These are phyloP conservation scores for Trogon melanurus DNA, from an alignment of 2,113 vertebrate species.

Conservation along the genomic window DNA sequence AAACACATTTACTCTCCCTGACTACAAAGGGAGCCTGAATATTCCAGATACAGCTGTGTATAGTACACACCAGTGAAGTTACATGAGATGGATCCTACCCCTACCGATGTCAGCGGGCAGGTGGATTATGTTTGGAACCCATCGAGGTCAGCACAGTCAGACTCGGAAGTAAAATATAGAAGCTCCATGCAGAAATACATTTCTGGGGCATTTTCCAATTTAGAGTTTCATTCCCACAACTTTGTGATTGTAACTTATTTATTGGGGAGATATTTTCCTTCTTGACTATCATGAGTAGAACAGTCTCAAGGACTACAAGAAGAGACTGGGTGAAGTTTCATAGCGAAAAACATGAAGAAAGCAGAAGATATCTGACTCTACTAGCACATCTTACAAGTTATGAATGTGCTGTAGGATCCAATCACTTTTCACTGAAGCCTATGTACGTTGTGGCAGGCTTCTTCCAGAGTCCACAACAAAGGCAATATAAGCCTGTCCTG, in stretches of 20 bases:
- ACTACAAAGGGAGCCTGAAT: background rate
- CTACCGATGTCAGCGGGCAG: accelerated
- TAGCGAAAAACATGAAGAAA: background rate
- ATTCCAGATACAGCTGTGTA: accelerated
- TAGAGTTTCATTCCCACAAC: background rate
- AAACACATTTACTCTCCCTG: background rate
- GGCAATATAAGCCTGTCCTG: background rate
- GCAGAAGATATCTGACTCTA: background rate
- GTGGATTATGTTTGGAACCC: background rate
- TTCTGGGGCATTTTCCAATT: background rate
- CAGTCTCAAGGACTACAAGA: background rate
- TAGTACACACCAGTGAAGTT: background rate
- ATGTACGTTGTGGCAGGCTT: background rate
- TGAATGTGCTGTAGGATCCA: background rate
- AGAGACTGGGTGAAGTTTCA: background rate
- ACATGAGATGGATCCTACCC: background rate
- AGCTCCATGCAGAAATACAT: background rate
- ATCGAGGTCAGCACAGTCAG: background rate
- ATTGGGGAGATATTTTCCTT: background rate
- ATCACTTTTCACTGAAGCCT: background rate
- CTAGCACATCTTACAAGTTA: background rate
- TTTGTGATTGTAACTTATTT: accelerated
- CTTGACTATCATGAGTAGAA: background rate
- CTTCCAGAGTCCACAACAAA: background rate
- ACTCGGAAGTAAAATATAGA: background rate